Conservation (phyloP, 2,888 invertebrate species). For the Harpalus rufipes region DNA sequence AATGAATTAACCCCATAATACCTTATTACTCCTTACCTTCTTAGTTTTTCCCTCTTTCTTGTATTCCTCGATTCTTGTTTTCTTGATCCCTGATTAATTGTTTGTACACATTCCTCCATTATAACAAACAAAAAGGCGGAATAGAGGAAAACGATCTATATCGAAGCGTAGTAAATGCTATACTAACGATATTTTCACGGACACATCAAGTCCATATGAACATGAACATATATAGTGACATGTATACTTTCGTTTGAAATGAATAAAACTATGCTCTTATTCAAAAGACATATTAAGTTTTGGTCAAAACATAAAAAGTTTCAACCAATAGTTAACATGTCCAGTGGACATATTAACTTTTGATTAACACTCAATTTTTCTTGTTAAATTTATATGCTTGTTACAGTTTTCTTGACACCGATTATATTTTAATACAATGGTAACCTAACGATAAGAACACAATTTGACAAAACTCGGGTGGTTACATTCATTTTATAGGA, state of each 20-base stretch:
- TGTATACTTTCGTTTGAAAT: neutral
- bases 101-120: neutral
- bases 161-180: neutral
- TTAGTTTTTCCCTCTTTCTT: neutral
- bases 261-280: neutral
- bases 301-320: conserved; percentile 1
- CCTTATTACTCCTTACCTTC: neutral
- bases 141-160: neutral
- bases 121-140: neutral
- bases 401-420: neutral
- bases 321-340: neutral
- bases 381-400: neutral
- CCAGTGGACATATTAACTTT: neutral
- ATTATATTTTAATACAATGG: too few species aligned
- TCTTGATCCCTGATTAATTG: neutral
- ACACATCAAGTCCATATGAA: neutral
- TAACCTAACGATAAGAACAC: too few species aligned
- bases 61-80: neutral
- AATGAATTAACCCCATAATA: neutral
- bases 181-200: neutral
- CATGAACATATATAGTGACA: neutral
- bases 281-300: neutral
- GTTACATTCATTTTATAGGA: too few species aligned
- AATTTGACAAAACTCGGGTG: too few species aligned
- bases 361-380: neutral